A percentile compares a stretch with the other conserved stretches of the same genome.
phyloP scores from a whole-genome alignment of 1,140 invertebrate species.

The Goniozus legneri region DNA sequence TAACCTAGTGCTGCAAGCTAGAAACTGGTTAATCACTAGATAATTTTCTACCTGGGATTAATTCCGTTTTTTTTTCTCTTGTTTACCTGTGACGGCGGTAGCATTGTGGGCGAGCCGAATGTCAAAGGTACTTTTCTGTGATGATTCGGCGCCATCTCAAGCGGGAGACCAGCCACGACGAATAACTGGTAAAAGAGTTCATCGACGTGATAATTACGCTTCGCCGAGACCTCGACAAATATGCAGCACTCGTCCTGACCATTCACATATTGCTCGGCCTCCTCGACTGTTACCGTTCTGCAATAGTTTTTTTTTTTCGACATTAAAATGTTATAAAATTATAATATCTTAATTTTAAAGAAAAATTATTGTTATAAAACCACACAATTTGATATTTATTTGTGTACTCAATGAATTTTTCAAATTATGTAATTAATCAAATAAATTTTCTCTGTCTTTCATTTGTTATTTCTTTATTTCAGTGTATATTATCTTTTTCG shows the following conservation, averaged over 20 bases:
- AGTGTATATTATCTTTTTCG: too few species aligned
- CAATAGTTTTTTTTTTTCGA: too few species aligned
- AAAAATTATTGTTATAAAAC: too few species aligned
- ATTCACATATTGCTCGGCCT: constrained; percentile 67
- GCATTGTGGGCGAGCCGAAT: constrained; percentile 68
- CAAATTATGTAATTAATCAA: too few species aligned
- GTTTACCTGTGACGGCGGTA: constrained; percentile 61
- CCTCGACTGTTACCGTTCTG: constrained; percentile 69
- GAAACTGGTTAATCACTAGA: too few species aligned
- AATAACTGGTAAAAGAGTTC: constrained; percentile 81
- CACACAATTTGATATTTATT: too few species aligned
- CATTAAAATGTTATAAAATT: constrained; percentile 3
- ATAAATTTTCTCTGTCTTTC: too few species aligned
- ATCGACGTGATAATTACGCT: constrained; percentile 73
- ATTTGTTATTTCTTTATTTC: too few species aligned
- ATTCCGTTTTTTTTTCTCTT: not conserved
- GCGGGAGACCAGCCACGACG: constrained; percentile 71
- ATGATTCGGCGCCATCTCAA: constrained; percentile 86
- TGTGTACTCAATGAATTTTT: too few species aligned
- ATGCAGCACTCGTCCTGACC: constrained; percentile 69
- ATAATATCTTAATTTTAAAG: constrained; percentile 11
- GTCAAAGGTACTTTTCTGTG: constrained; percentile 66
- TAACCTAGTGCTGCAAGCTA: too few species aligned
- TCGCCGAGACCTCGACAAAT: constrained; percentile 80
- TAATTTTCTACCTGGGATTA: too few species aligned